Percentiles rank a stretch among this genome's conserved stretches.
These are phyloP conservation scores for Pempheris klunzingeri DNA, from an alignment of 2,797 vertebrate genomes.

Conservation along the genomic window DNA sequence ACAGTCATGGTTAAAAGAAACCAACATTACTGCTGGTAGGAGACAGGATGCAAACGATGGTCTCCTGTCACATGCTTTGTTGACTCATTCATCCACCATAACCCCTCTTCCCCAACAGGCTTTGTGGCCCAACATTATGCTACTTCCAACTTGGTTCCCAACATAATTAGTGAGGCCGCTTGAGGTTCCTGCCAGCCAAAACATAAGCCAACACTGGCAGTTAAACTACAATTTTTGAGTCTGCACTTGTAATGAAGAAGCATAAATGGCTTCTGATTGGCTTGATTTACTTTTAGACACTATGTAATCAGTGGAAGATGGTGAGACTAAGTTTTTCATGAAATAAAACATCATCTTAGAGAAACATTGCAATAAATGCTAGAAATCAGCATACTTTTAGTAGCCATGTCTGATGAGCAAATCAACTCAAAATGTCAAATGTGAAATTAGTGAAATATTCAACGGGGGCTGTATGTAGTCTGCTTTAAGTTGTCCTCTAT, in stretches of 20 bases:
- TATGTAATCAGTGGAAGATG: neutral
- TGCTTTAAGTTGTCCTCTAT: neutral
- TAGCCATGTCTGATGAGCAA: constrained; percentile 11
- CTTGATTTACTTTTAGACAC: neutral
- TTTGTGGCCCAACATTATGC: neutral
- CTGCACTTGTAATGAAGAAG: neutral
- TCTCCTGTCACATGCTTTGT: neutral
- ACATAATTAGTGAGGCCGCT: neutral
- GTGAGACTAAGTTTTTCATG: neutral
- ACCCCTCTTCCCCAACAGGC: neutral
- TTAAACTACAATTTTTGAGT: neutral
- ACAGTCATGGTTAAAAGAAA: neutral
- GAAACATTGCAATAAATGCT: neutral
- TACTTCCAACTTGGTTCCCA: neutral
- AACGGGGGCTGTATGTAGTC: neutral
- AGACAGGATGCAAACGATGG: neutral
- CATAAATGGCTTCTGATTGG: constrained; percentile 4
- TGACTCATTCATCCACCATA: neutral
- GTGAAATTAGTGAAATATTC: neutral
- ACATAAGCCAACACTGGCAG: neutral
- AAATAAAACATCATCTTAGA: neutral
- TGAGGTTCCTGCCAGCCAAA: neutral
- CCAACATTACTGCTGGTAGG: neutral
- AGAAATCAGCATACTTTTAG: neutral
- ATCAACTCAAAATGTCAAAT: constrained; percentile 17